Conservation (phyloP, 1,140 invertebrate genomes). For the Schmidtea mediterranea region DNA sequence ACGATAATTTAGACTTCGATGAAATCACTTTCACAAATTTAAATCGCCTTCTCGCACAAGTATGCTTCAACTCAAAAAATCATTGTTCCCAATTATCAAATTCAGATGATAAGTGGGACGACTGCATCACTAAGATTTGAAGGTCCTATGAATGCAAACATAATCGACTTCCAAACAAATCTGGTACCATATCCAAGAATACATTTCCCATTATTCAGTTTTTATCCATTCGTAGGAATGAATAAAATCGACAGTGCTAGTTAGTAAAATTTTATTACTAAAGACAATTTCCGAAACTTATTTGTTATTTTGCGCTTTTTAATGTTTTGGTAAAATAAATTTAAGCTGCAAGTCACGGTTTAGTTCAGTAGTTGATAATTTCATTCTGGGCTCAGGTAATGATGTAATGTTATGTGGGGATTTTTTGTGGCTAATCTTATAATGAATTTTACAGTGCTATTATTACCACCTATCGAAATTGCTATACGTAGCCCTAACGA, state of each 20-base stretch:
- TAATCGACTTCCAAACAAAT: constrained; percentile 39
- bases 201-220: constrained; percentile 45
- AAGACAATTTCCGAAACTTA: too few relatives aligned
- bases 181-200: constrained; percentile 25
- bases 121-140: not conserved
- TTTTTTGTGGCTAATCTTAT: too few relatives aligned
- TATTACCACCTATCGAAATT: too few relatives aligned
- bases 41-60: constrained; percentile 27
- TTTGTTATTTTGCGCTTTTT: too few relatives aligned
- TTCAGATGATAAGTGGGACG: constrained; percentile 11
- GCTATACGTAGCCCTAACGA: too few relatives aligned
- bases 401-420: too few relatives aligned
- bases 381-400: too few relatives aligned
- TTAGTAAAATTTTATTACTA: too few relatives aligned
- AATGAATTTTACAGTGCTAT: too few relatives aligned
- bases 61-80: not conserved
- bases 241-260: constrained; percentile 22
- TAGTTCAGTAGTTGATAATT: too few relatives aligned
- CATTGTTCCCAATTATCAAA: constrained; percentile 36
- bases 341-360: too few relatives aligned
- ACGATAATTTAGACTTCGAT: constrained; percentile 38
- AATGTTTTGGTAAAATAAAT: too few relatives aligned
- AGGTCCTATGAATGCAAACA: constrained; percentile 36
- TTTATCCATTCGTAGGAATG: constrained; percentile 51
- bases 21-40: constrained; percentile 42